phyloP scores from a whole-genome alignment of 1,140 invertebrate species.

The Drosophila watanabei region DNA sequence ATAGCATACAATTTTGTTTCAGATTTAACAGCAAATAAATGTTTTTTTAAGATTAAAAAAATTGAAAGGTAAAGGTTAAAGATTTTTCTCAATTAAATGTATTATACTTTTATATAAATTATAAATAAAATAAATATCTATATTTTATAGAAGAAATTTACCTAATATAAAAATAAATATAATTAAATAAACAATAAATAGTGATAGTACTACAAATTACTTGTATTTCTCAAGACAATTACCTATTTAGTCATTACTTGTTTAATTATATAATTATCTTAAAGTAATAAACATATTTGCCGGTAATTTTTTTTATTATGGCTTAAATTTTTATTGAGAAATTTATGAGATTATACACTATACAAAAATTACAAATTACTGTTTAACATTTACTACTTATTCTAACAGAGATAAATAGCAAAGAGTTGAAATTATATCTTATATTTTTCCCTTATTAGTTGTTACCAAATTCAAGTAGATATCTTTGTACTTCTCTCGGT shows the following conservation, averaged over 20 bases:
- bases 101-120: no score
- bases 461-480: neutral
- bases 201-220: neutral
- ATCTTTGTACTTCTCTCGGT: conserved; percentile 2
- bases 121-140: neutral
- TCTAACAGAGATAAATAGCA: neutral
- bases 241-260: neutral
- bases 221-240: neutral
- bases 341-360: neutral
- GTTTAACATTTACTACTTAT: neutral
- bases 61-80: neutral
- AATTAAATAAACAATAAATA: neutral
- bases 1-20: neutral
- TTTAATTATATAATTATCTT: neutral
- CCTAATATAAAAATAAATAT: neutral
- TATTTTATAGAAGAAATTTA: neutral
- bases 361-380: neutral
- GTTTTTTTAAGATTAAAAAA: neutral
- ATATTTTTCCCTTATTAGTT: neutral
- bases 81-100: no score
- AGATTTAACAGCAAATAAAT: neutral
- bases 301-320: neutral
- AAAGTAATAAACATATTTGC: neutral
- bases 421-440: neutral
- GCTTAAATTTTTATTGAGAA: neutral